A percentile compares a stretch with the other conserved stretches of the same genome.
phyloP scores from a whole-genome alignment of 1,140 invertebrate species.

The Atopsyche davidsoni region DNA sequence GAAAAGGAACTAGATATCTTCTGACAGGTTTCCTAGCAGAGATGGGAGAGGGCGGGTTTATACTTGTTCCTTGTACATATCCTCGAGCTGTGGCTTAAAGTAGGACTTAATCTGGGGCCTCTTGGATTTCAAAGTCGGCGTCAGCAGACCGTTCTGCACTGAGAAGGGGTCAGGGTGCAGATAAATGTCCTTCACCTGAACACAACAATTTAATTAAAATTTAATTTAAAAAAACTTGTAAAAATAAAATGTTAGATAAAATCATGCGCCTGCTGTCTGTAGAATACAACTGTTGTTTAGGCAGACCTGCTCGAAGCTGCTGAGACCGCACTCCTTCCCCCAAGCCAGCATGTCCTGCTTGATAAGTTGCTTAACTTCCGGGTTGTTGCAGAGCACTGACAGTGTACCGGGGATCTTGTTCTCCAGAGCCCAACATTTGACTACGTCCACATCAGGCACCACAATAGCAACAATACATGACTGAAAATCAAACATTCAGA shows the following conservation, averaged over 20 bases:
- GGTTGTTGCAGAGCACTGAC: slow-evolving; percentile 81
- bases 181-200: slow-evolving; percentile 91
- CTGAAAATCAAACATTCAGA: slow-evolving; percentile 48
- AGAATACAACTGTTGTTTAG: slow-evolving; percentile 5
- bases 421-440: slow-evolving; percentile 83
- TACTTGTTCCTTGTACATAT: slow-evolving; percentile 68
- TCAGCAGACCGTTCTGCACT: slow-evolving; percentile 93
- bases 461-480: slow-evolving; percentile 91
- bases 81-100: slow-evolving; percentile 85
- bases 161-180: slow-evolving; percentile 91
- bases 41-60: too few species aligned
- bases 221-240: not conserved
- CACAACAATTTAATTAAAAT: slow-evolving; percentile 21
- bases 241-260: slow-evolving; percentile 2
- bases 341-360: slow-evolving; percentile 81
- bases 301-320: slow-evolving; percentile 93
- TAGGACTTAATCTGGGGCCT: slow-evolving; percentile 82
- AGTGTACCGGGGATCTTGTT: slow-evolving; percentile 81
- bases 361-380: slow-evolving; percentile 83
- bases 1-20: not conserved
- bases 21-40: too few species aligned
- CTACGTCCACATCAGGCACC: slow-evolving; percentile 88
- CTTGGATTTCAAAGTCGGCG: slow-evolving; percentile 95
- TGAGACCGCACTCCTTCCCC: slow-evolving; percentile 84
- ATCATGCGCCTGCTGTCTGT: too few species aligned